Evolutionary conservation across 2,888 invertebrate genomes (phyloP).

Genomic region (Drosophila mimetica): DNA sequence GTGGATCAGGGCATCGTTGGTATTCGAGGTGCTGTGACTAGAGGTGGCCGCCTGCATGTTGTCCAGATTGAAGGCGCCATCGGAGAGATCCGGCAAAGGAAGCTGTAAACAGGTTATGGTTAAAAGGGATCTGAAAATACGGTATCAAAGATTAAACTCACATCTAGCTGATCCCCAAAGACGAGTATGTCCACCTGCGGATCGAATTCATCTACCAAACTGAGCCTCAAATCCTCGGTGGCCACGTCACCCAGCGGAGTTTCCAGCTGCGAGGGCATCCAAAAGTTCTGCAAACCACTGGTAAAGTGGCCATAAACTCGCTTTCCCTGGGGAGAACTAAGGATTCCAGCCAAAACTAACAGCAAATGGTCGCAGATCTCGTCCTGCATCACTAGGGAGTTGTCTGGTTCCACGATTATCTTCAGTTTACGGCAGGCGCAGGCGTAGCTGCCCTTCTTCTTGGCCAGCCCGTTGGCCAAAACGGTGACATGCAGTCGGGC

Average conservation of each 20-base stretch:
- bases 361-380: constrained; percentile 84
- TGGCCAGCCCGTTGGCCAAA: constrained; percentile 63
- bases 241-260: constrained; percentile 64
- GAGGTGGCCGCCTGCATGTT: constrained; percentile 34
- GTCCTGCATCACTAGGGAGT: constrained; percentile 81
- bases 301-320: constrained; percentile 78
- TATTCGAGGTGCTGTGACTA: constrained; percentile 25
- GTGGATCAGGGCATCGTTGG: constrained; percentile 53
- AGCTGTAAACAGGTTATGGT: constrained; percentile 23
- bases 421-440: constrained; percentile 83
- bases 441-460: constrained; percentile 68
- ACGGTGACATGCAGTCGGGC: constrained; percentile 81
- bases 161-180: constrained; percentile 67
- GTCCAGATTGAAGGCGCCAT: constrained; percentile 71
- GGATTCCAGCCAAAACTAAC: constrained; percentile 80
- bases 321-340: constrained; percentile 75
- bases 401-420: constrained; percentile 82
- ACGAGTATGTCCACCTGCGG: constrained; percentile 75
- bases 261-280: constrained; percentile 77
- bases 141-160: background rate
- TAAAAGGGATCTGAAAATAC: too few species aligned
- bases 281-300: constrained; percentile 76
- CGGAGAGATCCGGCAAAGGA: constrained; percentile 78
- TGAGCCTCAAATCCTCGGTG: constrained; percentile 54
- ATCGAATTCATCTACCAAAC: constrained; percentile 58